phyloP scores from a whole-genome alignment of 2,888 invertebrate species.

The Leptinotarsa rubiginosa region DNA sequence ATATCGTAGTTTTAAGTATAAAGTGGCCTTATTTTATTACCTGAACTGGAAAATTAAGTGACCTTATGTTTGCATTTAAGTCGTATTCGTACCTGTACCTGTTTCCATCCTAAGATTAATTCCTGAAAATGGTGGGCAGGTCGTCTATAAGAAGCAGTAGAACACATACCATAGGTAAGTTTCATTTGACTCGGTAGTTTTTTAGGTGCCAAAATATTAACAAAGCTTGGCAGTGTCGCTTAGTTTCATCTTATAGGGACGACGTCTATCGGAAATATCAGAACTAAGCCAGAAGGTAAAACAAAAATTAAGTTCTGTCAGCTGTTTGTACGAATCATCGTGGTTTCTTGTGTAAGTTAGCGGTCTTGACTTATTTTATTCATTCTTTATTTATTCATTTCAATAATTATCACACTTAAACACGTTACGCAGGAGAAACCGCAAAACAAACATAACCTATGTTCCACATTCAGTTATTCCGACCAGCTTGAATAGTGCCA shows the following conservation, averaged over 20 bases:
- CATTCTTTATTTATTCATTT: no score
- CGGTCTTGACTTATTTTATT: no score
- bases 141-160: slow-evolving; percentile 62
- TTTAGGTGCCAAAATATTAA: neutral
- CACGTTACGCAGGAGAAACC: no score
- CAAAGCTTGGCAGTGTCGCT: neutral
- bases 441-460: no score
- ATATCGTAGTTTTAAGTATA: slow-evolving; percentile 46
- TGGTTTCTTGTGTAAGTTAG: no score
- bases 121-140: slow-evolving; percentile 60
- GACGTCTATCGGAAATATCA: neutral
- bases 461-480: no score
- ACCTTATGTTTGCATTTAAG: slow-evolving; percentile 54
- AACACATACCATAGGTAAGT: slow-evolving; percentile 62
- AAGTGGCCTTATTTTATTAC: slow-evolving; percentile 58
- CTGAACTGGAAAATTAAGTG: slow-evolving; percentile 54
- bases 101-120: slow-evolving; percentile 48
- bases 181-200: neutral
- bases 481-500: no score
- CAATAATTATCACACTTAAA: no score
- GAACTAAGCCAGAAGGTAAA: no score
- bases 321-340: no score
- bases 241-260: neutral
- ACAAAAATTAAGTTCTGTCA: no score
- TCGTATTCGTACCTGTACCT: slow-evolving; percentile 52